These are phyloP conservation scores for Manduca sexta DNA, from an alignment of 1,140 invertebrate genomes.

Conservation along the genomic window DNA sequence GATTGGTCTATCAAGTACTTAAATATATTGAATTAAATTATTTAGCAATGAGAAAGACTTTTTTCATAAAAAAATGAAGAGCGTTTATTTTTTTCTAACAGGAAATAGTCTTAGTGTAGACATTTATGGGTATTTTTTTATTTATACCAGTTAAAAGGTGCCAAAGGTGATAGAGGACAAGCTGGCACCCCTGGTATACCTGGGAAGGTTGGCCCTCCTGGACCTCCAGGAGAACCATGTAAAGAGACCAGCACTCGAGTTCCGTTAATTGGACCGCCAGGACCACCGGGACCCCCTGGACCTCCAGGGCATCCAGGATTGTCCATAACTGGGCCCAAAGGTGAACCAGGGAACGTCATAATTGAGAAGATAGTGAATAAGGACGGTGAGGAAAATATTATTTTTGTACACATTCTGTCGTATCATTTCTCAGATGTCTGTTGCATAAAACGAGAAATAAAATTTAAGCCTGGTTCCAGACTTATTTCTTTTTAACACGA, in stretches of 20 bases:
- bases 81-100: not conserved
- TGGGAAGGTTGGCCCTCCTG: conserved; percentile 30
- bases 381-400: too few species aligned
- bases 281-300: conserved; percentile 34
- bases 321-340: conserved; percentile 43
- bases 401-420: too few species aligned
- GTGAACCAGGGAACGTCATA: conserved; percentile 28
- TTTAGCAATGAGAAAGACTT: too few species aligned
- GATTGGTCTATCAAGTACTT: too few species aligned
- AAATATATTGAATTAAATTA: too few species aligned
- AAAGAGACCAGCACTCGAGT: not conserved
- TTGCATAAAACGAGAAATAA: too few species aligned
- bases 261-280: conserved; percentile 27
- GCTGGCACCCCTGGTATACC: conserved; percentile 26
- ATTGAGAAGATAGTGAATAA: too few species aligned
- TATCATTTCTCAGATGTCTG: too few species aligned
- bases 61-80: not conserved
- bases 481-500: too few species aligned
- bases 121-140: too few species aligned
- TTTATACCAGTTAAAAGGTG: conserved; percentile 36
- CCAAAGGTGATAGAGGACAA: conserved; percentile 41
- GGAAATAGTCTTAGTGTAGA: too few species aligned
- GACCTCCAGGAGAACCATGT: conserved; percentile 7
- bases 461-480: too few species aligned
- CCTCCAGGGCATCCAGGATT: conserved; percentile 40